Percentiles rank a stretch among this genome's conserved stretches.
Evolutionary conservation across 2,113 vertebrate genomes (phyloP).

Genomic region (Orthonyx spaldingii): DNA sequence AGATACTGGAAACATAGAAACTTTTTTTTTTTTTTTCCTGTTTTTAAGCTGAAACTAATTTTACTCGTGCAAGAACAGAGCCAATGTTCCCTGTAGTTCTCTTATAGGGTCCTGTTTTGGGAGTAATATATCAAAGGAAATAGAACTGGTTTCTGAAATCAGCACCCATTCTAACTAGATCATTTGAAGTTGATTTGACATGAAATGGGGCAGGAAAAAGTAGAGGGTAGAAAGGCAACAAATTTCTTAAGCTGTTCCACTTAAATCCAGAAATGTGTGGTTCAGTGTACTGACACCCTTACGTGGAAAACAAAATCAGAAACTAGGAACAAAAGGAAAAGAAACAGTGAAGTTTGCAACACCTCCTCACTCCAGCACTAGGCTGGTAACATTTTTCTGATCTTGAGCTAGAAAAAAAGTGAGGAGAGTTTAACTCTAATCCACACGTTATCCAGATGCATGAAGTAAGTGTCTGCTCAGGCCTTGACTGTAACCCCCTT

Average conservation of each 20-base stretch:
- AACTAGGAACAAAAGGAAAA: neutral
- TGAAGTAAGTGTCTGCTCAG: rapidly evolving
- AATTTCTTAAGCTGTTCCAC: neutral
- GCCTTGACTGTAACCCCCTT: neutral
- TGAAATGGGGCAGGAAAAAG: neutral
- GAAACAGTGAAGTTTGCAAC: neutral
- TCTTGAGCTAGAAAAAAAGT: neutral
- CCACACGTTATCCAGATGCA: neutral
- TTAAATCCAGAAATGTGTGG: neutral
- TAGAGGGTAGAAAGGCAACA: neutral
- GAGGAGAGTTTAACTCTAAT: neutral
- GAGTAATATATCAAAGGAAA: neutral
- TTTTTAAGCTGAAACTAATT: neutral
- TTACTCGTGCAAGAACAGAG: neutral
- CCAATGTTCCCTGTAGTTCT: neutral
- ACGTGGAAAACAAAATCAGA: neutral
- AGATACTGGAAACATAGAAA: neutral
- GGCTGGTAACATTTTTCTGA: neutral
- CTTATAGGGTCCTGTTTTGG: rapidly evolving
- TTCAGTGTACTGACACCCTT: neutral
- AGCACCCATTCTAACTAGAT: neutral
- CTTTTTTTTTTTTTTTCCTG: neutral
- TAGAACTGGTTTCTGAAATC: neutral
- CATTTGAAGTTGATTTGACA: neutral
- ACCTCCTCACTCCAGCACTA: neutral